A percentile compares a stretch with the other conserved stretches of the same genome.
Conservation (phyloP, 2,888 invertebrate genomes). For the Cetonia aurata region DNA sequence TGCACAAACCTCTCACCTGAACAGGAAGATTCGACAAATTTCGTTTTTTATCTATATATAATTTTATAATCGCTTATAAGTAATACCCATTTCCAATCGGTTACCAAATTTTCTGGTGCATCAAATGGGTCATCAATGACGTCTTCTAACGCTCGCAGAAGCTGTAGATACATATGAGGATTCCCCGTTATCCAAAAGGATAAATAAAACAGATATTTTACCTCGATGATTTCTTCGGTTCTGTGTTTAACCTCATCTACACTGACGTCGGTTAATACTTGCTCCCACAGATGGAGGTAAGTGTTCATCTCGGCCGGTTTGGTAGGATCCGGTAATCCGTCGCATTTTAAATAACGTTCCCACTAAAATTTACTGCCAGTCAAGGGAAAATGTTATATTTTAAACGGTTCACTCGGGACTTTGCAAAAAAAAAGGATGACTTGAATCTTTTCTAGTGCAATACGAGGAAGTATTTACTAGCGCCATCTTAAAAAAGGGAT, state of each 20-base stretch:
- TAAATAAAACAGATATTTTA: conserved; percentile 52
- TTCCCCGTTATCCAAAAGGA: background rate
- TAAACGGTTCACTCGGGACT: too few species aligned
- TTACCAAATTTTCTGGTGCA: conserved; percentile 49
- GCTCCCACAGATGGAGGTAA: conserved; percentile 69
- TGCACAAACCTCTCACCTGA: conserved; percentile 65
- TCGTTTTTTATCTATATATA: background rate
- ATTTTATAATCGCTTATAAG: background rate
- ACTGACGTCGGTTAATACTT: conserved; percentile 63
- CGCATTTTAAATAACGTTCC: conserved; percentile 69
- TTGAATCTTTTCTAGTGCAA: too few species aligned
- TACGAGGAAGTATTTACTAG: too few species aligned
- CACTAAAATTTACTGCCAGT: conserved; percentile 64
- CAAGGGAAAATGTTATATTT: background rate
- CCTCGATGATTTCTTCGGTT: conserved; percentile 66
- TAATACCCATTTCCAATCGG: conserved; percentile 57
- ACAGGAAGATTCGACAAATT: conserved; percentile 5
- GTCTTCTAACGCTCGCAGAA: conserved; percentile 58
- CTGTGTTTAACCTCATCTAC: conserved; percentile 64
- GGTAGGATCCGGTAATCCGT: conserved; percentile 69
- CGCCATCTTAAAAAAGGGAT: too few species aligned
- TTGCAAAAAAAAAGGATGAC: too few species aligned
- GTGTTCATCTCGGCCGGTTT: conserved; percentile 69
- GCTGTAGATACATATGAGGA: conserved; percentile 52
- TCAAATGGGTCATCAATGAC: conserved; percentile 58